These are phyloP conservation scores for Cydia fagiglandana DNA, from an alignment of 1,140 invertebrate genomes.

Conservation along the genomic window DNA sequence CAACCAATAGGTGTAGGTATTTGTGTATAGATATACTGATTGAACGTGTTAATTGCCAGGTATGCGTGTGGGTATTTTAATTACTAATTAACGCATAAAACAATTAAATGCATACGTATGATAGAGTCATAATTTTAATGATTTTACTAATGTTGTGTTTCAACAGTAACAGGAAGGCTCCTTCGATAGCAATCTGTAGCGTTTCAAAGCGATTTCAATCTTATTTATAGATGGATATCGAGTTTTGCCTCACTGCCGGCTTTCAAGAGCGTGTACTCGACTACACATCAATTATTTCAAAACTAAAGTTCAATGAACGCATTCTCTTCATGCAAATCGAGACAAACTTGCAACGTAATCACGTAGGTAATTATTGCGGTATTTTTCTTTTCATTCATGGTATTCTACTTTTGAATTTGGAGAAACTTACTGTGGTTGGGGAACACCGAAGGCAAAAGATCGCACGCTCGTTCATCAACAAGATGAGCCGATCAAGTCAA, in stretches of 20 bases:
- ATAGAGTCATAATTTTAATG: too few species aligned
- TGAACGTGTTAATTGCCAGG: neutral
- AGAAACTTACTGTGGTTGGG: too few species aligned
- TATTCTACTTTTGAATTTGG: too few species aligned
- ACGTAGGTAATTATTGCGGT: neutral
- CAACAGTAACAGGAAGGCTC: neutral
- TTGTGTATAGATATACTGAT: neutral
- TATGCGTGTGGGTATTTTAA: neutral
- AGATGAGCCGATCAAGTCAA: too few species aligned
- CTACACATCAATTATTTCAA: slow-evolving; percentile 13
- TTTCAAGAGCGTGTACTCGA: neutral
- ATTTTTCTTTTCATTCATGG: slow-evolving; percentile 17
- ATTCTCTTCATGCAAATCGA: slow-evolving; percentile 25
- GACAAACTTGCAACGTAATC: slow-evolving; percentile 16
- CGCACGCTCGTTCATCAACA: too few species aligned
- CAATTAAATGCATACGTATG: neutral
- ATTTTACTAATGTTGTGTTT: neutral
- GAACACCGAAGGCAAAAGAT: too few species aligned
- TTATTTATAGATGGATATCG: neutral
- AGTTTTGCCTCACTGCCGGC: slow-evolving; percentile 6
- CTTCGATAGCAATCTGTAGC: neutral
- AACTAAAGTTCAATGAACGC: slow-evolving; percentile 17
- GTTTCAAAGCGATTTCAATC: slow-evolving; percentile 14
- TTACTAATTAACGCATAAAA: neutral
- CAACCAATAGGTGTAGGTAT: neutral